A percentile compares a stretch with the other conserved stretches of the same genome.
phyloP scores from a whole-genome alignment of 2,888 invertebrate species.

The Sabellastarte sp. region DNA sequence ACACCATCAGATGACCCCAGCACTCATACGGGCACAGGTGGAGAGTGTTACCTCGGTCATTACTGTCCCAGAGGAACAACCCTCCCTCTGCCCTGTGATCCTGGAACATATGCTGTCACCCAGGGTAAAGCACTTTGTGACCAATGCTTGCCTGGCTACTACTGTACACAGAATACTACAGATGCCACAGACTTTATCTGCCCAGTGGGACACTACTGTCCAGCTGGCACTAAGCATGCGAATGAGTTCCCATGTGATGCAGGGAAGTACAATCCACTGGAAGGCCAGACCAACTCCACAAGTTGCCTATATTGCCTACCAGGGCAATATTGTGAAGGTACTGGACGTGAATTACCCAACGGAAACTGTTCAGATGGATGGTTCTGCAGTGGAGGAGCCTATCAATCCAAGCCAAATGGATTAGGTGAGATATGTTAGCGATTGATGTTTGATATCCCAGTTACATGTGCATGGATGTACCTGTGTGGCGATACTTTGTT shows the following conservation, averaged over 20 bases:
- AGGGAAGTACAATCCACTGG: slow-evolving; percentile 47
- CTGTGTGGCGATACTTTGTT: too few species aligned
- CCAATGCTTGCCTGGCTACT: slow-evolving; percentile 47
- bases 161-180: slow-evolving; percentile 42
- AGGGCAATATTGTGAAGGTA: slow-evolving; percentile 46
- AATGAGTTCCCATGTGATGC: slow-evolving; percentile 43
- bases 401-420: not conserved
- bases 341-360: slow-evolving; percentile 34
- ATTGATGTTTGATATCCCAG: too few species aligned
- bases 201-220: slow-evolving; percentile 34
- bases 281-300: slow-evolving; percentile 27
- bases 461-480: too few species aligned
- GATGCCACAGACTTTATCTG: slow-evolving; percentile 33
- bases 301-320: slow-evolving; percentile 46
- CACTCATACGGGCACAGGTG: slow-evolving; percentile 39
- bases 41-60: slow-evolving; percentile 41
- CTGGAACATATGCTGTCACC: slow-evolving; percentile 44
- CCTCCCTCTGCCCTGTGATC: slow-evolving; percentile 37
- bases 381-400: slow-evolving; percentile 38
- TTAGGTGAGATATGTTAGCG: too few species aligned
- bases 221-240: slow-evolving; percentile 40
- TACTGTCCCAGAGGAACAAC: slow-evolving; percentile 50
- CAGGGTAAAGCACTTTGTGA: slow-evolving; percentile 48
- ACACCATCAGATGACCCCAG: slow-evolving; percentile 31
- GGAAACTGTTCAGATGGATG: slow-evolving; percentile 50